Base-by-base conservation (phyloP, 1,140 invertebrate genomes). In the Telenomus remus region DNA sequence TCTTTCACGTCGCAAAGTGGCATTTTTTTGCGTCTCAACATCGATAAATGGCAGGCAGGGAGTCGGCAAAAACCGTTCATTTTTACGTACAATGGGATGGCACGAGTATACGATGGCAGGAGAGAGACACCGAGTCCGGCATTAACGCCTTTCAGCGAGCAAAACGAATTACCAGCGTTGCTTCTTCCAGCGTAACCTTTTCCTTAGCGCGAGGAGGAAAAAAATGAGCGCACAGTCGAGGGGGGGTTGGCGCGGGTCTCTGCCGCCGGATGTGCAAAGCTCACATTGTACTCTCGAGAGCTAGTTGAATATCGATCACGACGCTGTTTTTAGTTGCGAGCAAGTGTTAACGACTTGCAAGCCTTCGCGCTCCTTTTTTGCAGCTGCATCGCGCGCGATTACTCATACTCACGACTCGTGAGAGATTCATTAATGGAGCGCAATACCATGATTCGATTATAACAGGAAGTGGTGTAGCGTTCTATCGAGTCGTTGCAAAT, bases 91-190 rank as follows among this genome's bases (percentile, higher is more conserved):
- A 12, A 11, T 34, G 47, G 12, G 39, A 56, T 33, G 27, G 39
- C 35, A 47, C 55, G 44, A 15, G 42, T 55, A 49, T 7, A 47
- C 37, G 39, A 5, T 4, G n/a, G 39, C 6, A n/a, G n/a, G 27
- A 13, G 70, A 56, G 61, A 51, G 51, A 47, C 64, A 64, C 14
- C 54, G 59, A 65, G 73, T 76, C 65, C 66, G 47, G 74, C 61
- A 76, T 71, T 76, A 76, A 76, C 66, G 74, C 74, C 71, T 75
- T 76, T 76, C 74, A 76, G 44, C 60, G 55, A 66, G 74, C 61
- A 76, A 76, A 76, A 76, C 74, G 74, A 71, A 76, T 76, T 76
- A 76, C 66, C 66, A 44, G 50, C 66, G 74, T 76, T 61, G 74
- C 66, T 69, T 76, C 72, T 76, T 70, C 65, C 43, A 57, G 37